Percentiles rank a stretch among this genome's conserved stretches.
Evolutionary conservation across 2,113 vertebrate species (phyloP).

Genomic region (Dasyornis broadbenti): DNA sequence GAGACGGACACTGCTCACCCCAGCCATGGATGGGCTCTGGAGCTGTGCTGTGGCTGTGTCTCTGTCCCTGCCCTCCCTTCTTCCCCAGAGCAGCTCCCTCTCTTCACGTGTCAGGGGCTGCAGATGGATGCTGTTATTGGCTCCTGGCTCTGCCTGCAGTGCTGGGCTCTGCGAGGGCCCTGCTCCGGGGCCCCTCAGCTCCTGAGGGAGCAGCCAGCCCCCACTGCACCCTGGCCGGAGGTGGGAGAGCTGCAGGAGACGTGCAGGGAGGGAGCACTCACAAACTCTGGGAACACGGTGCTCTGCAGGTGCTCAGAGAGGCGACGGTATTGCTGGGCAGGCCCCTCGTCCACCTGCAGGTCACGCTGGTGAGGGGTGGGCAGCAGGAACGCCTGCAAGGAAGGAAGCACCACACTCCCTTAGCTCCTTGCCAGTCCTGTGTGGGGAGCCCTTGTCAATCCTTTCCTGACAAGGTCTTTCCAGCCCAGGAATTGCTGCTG

Average conservation of each 20-base stretch:
- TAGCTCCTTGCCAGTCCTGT: neutral
- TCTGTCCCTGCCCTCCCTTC: neutral
- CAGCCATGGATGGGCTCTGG: neutral
- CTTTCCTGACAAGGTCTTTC: neutral
- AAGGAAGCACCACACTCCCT: neutral
- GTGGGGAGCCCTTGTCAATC: neutral
- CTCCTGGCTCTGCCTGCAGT: neutral
- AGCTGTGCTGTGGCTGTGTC: neutral
- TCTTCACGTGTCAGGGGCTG: rapidly evolving
- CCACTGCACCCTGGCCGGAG: neutral
- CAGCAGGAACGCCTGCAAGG: slow-evolving; percentile 74
- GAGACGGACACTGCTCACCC: neutral
- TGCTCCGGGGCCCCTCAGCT: neutral
- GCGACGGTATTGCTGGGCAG: slow-evolving; percentile 70
- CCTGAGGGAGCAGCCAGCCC: neutral
- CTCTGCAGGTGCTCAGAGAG: slow-evolving; percentile 73
- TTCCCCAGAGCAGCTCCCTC: neutral
- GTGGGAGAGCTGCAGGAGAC: neutral
- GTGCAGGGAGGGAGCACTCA: slow-evolving; percentile 68
- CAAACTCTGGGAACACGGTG: slow-evolving; percentile 81
- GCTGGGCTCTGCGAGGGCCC: neutral
- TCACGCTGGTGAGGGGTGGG: slow-evolving; percentile 75
- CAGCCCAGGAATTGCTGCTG: neutral
- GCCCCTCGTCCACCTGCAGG: slow-evolving; percentile 74
- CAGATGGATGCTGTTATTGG: neutral